Percentiles rank a stretch among this genome's conserved stretches.
Evolutionary conservation across 2,797 vertebrate genomes (phyloP).

Genomic region (Cercopithecus neglectus): DNA sequence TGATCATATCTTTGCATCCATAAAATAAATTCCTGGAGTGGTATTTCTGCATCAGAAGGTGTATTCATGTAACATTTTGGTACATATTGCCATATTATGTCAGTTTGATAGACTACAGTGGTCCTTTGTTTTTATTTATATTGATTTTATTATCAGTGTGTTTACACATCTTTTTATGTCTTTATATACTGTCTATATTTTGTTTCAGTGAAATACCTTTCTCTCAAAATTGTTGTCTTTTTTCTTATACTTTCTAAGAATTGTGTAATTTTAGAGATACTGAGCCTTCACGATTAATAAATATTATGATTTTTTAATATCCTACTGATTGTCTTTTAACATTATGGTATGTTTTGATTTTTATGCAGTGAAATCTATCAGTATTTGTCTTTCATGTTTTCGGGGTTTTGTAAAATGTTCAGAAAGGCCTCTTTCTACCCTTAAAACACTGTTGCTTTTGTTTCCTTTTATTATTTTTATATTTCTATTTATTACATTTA

Average conservation of each 20-base stretch:
- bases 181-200: not conserved
- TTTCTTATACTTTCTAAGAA: not conserved
- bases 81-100: not conserved
- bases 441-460: not conserved
- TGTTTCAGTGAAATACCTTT: not conserved
- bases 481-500: not conserved
- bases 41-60: not conserved
- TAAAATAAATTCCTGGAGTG: not conserved
- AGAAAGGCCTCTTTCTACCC: not conserved
- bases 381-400: not conserved
- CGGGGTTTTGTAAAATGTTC: not conserved
- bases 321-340: not conserved
- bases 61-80: not conserved
- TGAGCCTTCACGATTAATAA: not conserved
- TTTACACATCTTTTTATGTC: not conserved
- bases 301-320: not conserved
- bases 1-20: not conserved
- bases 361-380: not conserved
- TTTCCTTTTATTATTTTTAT: not conserved
- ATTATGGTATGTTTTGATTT: conserved; percentile 18
- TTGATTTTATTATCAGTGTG: not conserved
- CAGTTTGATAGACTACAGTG: not conserved
- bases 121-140: not conserved
- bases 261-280: not conserved
- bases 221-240: not conserved